phyloP scores from a whole-genome alignment of 2,888 invertebrate genomes.

The Tipula vernalis region DNA sequence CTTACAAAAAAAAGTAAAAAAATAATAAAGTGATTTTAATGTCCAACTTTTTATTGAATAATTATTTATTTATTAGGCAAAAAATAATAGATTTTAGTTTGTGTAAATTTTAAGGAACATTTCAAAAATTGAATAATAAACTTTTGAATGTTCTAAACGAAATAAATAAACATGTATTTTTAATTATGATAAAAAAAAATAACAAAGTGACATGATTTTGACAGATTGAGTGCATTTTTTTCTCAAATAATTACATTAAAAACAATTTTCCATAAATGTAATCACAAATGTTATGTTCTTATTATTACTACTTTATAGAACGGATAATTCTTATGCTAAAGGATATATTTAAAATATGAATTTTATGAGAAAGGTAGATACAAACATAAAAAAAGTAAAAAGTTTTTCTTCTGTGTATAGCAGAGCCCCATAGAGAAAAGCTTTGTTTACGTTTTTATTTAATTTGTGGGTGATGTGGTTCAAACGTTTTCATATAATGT shows the following conservation, averaged over 20 bases:
- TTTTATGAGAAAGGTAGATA: background rate
- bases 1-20: background rate
- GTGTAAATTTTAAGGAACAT: background rate
- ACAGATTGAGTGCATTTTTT: slow-evolving; percentile 9
- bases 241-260: background rate
- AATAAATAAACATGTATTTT: slow-evolving; percentile 5
- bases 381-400: background rate
- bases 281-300: background rate
- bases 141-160: background rate
- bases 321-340: background rate
- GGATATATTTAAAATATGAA: background rate
- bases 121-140: background rate
- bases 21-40: background rate
- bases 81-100: background rate
- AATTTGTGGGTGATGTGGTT: background rate
- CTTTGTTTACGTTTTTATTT: background rate
- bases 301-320: background rate
- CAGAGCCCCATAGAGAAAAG: background rate
- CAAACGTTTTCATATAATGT: background rate
- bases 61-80: slow-evolving; percentile 4
- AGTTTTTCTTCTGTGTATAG: background rate
- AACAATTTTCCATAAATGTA: background rate
- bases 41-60: background rate
- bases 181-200: background rate
- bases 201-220: slow-evolving; percentile 12